A percentile compares a stretch with the other conserved stretches of the same genome.
These are phyloP conservation scores for Pygoscelis adeliae DNA, from an alignment of 2,113 vertebrate species.

Conservation along the genomic window DNA sequence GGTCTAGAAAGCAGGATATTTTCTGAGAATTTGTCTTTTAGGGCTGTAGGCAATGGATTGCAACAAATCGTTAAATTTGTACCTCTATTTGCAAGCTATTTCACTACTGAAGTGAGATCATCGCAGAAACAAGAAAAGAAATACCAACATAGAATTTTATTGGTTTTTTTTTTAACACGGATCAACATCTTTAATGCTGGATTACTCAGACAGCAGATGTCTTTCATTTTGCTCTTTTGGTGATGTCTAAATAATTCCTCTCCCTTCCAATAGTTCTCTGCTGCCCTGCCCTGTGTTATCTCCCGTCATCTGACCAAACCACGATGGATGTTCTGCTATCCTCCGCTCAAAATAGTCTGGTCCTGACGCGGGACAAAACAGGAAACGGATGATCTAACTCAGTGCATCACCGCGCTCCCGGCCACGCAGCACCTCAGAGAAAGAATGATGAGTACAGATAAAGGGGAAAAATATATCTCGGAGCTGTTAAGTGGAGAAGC, in stretches of 20 bases:
- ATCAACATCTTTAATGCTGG: neutral
- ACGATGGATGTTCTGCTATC: accelerated
- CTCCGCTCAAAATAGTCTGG: neutral
- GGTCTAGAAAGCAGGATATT: neutral
- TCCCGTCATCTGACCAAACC: neutral
- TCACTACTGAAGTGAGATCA: neutral
- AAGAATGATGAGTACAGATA: neutral
- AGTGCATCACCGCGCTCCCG: accelerated
- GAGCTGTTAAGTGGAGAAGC: neutral
- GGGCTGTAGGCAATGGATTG: neutral
- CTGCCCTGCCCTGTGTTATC: neutral
- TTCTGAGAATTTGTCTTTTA: neutral
- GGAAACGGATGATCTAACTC: neutral
- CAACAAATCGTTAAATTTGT: neutral
- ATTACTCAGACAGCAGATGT: neutral
- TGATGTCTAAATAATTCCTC: neutral
- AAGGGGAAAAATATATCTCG: neutral
- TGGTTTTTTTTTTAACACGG: neutral
- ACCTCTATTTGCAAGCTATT: neutral
- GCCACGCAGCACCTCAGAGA: neutral
- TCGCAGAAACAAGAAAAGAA: neutral
- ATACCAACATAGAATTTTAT: neutral
- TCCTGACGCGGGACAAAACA: accelerated
- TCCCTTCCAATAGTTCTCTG: neutral
- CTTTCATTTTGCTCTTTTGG: neutral